Percentiles rank a stretch among this genome's conserved stretches.
Conservation (phyloP, 2,797 vertebrate species). For the Sebastes taczanowskii region DNA sequence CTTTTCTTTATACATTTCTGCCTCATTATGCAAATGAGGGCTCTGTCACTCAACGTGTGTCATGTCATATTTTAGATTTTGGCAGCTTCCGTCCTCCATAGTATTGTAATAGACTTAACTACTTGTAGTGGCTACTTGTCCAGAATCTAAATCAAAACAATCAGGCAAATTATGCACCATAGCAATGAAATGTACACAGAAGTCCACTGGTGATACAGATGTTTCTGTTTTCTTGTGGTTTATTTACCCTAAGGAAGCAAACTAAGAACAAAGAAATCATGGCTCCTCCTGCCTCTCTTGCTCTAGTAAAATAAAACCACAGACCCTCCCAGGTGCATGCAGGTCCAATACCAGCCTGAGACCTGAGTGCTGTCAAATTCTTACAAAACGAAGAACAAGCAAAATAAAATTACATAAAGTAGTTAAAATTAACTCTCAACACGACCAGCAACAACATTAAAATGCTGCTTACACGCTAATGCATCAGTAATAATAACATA, state of each 20-base stretch:
- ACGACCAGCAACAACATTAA: background rate
- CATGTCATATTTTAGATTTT: too few species aligned
- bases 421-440: background rate
- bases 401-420: background rate
- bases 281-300: background rate
- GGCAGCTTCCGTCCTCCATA: background rate
- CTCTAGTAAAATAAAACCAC: background rate
- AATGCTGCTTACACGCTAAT: background rate
- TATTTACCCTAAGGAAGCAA: background rate
- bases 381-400: background rate
- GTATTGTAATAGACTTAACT: background rate
- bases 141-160: background rate
- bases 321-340: background rate
- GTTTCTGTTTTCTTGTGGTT: slow-evolving; percentile 8
- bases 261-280: slow-evolving; percentile 9
- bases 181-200: background rate
- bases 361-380: background rate
- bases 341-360: background rate
- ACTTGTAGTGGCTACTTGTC: background rate
- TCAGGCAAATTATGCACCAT: background rate
- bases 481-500: background rate
- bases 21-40: too few species aligned
- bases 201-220: background rate
- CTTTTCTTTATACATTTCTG: too few species aligned
- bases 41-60: too few species aligned